These are phyloP conservation scores for Phrynosoma blainvillii DNA, from an alignment of 2,113 vertebrate species.

Conservation along the genomic window DNA sequence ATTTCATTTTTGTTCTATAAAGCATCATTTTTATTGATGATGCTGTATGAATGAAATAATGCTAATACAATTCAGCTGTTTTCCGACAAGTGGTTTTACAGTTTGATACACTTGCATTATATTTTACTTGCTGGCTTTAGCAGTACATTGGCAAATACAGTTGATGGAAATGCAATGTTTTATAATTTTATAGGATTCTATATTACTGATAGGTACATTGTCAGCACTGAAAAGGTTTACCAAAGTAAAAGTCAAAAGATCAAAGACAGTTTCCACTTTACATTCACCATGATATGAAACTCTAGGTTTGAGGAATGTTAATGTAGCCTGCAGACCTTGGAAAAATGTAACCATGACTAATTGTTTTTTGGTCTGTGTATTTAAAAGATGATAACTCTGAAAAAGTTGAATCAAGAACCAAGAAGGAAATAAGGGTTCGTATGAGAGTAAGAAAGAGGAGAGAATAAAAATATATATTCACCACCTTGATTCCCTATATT, in stretches of 20 bases:
- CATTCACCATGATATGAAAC: slow-evolving; percentile 61
- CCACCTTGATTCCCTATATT: too few relatives aligned
- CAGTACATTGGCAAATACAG: neutral
- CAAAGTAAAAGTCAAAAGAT: slow-evolving; percentile 65
- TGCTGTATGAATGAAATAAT: neutral
- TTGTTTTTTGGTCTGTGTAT: slow-evolving; percentile 59
- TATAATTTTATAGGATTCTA: slow-evolving; percentile 62
- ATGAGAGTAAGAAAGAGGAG: neutral
- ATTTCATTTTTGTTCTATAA: neutral
- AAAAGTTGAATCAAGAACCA: slow-evolving; percentile 58
- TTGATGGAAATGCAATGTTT: slow-evolving; percentile 41
- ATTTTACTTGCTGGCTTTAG: neutral
- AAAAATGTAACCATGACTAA: slow-evolving; percentile 66
- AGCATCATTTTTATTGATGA: neutral
- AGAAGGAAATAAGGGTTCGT: slow-evolving; percentile 11
- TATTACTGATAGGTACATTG: slow-evolving; percentile 59
- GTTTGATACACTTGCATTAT: neutral
- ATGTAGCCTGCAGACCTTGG: slow-evolving; percentile 60
- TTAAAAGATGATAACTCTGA: slow-evolving; percentile 57
- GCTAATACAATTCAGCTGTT: neutral
- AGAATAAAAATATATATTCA: slow-evolving; percentile 7
- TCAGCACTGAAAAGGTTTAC: slow-evolving; percentile 63
- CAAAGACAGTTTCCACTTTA: slow-evolving; percentile 70
- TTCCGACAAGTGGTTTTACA: neutral
- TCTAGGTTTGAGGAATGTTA: slow-evolving; percentile 56